Conservation (phyloP, 2,888 invertebrate genomes). For the Patella depressa region DNA sequence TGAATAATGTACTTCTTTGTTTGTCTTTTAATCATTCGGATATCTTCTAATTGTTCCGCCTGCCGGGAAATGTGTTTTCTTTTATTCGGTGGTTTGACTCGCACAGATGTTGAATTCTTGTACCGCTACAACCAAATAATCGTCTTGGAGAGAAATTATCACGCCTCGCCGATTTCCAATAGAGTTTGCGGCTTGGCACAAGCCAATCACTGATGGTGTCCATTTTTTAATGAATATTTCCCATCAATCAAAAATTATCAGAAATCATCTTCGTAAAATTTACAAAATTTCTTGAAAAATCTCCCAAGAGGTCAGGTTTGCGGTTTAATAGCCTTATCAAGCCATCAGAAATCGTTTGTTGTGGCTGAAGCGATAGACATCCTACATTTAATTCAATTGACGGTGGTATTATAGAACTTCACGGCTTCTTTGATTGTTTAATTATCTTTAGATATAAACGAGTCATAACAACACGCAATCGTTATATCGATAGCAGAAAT, state of each 20-base stretch:
- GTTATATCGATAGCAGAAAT: not conserved
- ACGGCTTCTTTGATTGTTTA: not conserved
- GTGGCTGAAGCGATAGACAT: not conserved
- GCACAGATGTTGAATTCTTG: slow-evolving; percentile 9
- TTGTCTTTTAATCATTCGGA: no score
- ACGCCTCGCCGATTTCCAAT: slow-evolving; percentile 8
- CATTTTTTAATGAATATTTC: slow-evolving; percentile 9
- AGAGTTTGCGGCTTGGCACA: not conserved
- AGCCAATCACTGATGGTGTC: not conserved
- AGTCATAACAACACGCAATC: not conserved
- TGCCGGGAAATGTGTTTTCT: no score
- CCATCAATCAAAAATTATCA: slow-evolving; percentile 6
- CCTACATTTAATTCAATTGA: slow-evolving; percentile 8
- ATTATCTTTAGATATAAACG: not conserved
- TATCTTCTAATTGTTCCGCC: no score
- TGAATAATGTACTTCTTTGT: no score
- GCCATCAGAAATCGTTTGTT: not conserved
- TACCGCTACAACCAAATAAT: not conserved
- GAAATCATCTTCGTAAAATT: not conserved
- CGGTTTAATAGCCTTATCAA: slow-evolving; percentile 4
- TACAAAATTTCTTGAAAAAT: slow-evolving; percentile 6
- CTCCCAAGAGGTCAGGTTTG: not conserved
- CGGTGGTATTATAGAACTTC: not conserved
- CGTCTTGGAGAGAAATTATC: not conserved
- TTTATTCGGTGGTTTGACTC: no score